Evolutionary conservation across 2,797 vertebrate species (phyloP).

Genomic region (Tangara arthus): DNA sequence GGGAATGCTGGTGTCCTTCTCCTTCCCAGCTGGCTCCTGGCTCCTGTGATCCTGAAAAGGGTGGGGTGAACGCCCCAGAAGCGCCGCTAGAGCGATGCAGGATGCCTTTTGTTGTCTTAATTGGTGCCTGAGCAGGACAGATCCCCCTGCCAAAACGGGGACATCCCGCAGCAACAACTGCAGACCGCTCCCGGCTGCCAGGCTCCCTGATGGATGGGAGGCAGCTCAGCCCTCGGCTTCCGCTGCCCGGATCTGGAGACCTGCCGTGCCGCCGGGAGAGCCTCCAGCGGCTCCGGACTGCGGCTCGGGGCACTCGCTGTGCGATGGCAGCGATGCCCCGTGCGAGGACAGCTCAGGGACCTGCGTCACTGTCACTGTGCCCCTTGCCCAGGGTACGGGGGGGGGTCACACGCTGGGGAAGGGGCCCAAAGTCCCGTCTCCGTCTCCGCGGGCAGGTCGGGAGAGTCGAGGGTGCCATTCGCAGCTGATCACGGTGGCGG

Average conservation of each 20-base stretch:
- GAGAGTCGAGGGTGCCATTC: neutral
- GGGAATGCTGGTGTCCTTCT: neutral
- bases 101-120: neutral
- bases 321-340: rapidly evolving
- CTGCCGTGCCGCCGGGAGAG: neutral
- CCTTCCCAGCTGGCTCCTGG: neutral
- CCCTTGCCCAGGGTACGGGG: no score
- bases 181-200: neutral
- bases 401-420: neutral
- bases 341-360: neutral
- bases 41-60: neutral
- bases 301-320: rapidly evolving
- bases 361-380: rapidly evolving
- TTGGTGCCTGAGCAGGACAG: neutral
- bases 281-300: rapidly evolving
- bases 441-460: rapidly evolving
- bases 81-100: neutral
- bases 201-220: neutral
- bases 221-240: neutral
- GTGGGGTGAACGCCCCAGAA: neutral
- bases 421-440: rapidly evolving
- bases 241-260: rapidly evolving
- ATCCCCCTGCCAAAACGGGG: neutral
- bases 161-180: neutral
- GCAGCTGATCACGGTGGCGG: neutral